Evolutionary conservation across 2,797 vertebrate genomes (phyloP).

Genomic region (Lophotriccus pileatus): DNA sequence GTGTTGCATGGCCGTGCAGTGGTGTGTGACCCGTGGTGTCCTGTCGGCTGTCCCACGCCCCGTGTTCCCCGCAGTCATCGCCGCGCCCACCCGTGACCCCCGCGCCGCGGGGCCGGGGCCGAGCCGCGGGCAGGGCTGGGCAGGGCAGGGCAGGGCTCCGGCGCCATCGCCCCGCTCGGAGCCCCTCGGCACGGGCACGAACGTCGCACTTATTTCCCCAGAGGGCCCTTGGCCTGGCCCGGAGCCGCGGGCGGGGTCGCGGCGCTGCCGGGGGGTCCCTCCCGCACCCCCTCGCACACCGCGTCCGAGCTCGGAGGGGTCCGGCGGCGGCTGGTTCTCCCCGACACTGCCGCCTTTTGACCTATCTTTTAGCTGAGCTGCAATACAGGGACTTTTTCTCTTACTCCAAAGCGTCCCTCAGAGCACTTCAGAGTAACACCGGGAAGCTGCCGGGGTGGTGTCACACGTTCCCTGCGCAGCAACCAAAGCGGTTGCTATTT

Average conservation of each 20-base stretch:
- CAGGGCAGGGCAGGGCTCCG: background rate
- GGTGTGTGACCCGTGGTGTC: background rate
- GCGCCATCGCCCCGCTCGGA: background rate
- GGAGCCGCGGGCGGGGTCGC: background rate
- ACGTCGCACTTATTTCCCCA: background rate
- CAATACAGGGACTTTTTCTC: background rate
- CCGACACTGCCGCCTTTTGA: background rate
- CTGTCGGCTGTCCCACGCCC: background rate
- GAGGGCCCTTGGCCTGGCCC: background rate
- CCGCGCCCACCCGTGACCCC: background rate
- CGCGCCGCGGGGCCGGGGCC: background rate
- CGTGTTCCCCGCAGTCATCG: background rate
- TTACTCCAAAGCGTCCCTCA: background rate
- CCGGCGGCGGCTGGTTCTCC: background rate
- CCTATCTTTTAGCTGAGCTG: background rate
- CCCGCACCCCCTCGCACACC: background rate
- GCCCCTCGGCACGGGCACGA: background rate
- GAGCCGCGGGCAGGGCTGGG: background rate
- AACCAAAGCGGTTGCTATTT: background rate
- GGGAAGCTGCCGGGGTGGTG: background rate
- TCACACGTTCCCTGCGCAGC: background rate
- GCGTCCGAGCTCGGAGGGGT: fast-evolving
- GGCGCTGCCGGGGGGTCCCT: background rate
- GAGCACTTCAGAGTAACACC: background rate
- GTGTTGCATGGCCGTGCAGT: background rate